Percentiles rank a stretch among this genome's conserved stretches.
These are phyloP conservation scores for Tetragnatha versicolor DNA, from an alignment of 1,140 invertebrate genomes.

Conservation along the genomic window DNA sequence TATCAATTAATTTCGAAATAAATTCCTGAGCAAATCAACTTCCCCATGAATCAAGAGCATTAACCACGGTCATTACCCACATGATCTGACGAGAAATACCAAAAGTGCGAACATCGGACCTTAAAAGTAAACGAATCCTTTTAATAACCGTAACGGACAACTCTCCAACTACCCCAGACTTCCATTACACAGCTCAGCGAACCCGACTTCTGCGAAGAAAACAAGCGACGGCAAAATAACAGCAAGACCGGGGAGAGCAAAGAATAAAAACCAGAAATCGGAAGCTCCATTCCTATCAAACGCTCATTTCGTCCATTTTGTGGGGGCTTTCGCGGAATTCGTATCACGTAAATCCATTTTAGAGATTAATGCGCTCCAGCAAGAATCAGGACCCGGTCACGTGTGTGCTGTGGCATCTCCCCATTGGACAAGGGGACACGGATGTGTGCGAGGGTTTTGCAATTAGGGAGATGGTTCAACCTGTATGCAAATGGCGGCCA, in stretches of 20 bases:
- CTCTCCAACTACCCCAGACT: not conserved
- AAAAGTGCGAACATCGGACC: too few relatives aligned
- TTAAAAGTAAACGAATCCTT: too few relatives aligned
- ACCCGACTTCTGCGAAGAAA: not conserved
- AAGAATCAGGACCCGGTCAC: slow-evolving; percentile 34
- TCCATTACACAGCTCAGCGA: not conserved
- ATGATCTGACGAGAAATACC: too few relatives aligned
- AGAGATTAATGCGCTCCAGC: slow-evolving; percentile 41
- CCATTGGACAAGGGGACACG: slow-evolving; percentile 41
- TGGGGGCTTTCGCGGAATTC: slow-evolving; percentile 12
- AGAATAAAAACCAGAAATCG: not conserved
- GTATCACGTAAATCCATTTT: slow-evolving; percentile 49
- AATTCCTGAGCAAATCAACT: too few relatives aligned
- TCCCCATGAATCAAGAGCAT: too few relatives aligned
- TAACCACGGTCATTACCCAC: too few relatives aligned
- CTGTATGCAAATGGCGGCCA: not conserved
- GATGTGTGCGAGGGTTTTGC: slow-evolving; percentile 17
- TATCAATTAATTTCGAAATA: too few relatives aligned
- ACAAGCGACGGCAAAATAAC: not conserved
- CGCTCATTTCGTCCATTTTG: slow-evolving; percentile 3
- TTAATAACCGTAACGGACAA: too few relatives aligned
- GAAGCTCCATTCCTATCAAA: slow-evolving; percentile 13
- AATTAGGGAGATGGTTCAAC: slow-evolving; percentile 35
- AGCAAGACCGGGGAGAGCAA: not conserved
- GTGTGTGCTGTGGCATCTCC: slow-evolving; percentile 22